Evolutionary conservation across 2,113 vertebrate genomes (phyloP), one percentile per base, ranked within the genome.

Genomic region (Leptodactylus fuscus): DNA sequence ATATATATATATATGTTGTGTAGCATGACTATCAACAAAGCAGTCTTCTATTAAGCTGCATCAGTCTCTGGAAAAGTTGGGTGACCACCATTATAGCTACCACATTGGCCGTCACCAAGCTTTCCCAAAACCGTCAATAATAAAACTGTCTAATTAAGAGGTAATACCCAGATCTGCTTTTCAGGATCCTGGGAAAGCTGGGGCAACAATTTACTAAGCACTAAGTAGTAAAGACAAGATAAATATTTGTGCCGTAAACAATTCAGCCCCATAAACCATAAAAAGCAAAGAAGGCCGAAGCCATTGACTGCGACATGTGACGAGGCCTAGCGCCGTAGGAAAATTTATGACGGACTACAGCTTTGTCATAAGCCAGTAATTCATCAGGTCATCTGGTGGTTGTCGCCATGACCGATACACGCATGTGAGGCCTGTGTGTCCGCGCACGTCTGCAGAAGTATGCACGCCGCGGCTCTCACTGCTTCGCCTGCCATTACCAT

Each of bases 321-420:
- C 36, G 16, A 9, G 22, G 70, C 20, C 36, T 20, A 11, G 4
- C 4, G 13, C 70, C n/a, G 71, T 29, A 48, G 20, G n/a, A n/a
- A n/a, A n/a, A 58, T 78, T 55, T 78, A 78, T 58, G 53, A 22
- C 48, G 41, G 76, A 60, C 24, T 79, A 55, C 2, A 36, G 12
- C 15, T 24, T 18, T 38, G 34, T 38, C 27, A 78, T 36, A 53
- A 7, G 18, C 9, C n/a, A n/a, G n/a, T n/a, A n/a, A n/a, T n/a
- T n/a, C n/a, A n/a, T n/a, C n/a, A n/a, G n/a, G n/a, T n/a, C 16
- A 49, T 77, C 46, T 5, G 44, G 27, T 20, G 15, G 16, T n/a
- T n/a, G n/a, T n/a, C n/a, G 74, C 55, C 10, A 22, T 53, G 48
- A 38, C 9, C 7, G 75, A n/a, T 1, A 32, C 75, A 58, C 36